Conservation (phyloP, 2,888 invertebrate genomes). For the Galeruca laticollis region DNA sequence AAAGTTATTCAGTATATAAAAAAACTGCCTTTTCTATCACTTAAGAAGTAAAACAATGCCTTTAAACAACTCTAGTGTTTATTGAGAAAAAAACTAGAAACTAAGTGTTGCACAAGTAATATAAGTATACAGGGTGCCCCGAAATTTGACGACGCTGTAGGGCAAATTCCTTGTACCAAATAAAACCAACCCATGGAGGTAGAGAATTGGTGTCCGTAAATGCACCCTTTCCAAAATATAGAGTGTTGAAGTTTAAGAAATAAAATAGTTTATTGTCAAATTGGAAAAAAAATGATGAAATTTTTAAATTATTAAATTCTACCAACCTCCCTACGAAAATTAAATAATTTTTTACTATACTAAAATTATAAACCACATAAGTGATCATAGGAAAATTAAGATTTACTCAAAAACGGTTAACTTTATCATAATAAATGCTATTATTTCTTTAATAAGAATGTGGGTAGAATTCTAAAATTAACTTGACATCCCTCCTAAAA, state of each 20-base stretch:
- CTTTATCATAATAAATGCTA: too few species aligned
- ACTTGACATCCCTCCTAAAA: too few species aligned
- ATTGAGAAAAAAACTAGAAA: slow-evolving; percentile 10
- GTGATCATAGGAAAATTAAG: too few species aligned
- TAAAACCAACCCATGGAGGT: not conserved
- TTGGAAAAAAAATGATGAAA: not conserved
- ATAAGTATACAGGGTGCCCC: not conserved
- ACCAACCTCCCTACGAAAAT: not conserved
- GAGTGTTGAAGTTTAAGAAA: too few species aligned
- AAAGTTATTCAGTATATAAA: slow-evolving; percentile 9
- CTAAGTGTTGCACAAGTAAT: slow-evolving; percentile 3
- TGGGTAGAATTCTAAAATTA: too few species aligned
- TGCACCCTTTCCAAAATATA: too few species aligned
- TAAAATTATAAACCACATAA: too few species aligned
- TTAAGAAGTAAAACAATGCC: slow-evolving; percentile 5
- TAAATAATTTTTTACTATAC: too few species aligned
- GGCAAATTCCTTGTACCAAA: not conserved
- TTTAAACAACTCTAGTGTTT: slow-evolving; percentile 8
- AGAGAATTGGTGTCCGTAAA: slow-evolving; percentile 8
- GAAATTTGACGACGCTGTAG: slow-evolving; percentile 1
- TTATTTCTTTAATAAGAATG: too few species aligned
- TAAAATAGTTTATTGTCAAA: too few species aligned
- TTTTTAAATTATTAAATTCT: not conserved
- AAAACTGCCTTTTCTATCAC: not conserved
- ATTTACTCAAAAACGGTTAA: too few species aligned